A percentile compares a stretch with the other conserved stretches of the same genome.
These are phyloP conservation scores for Neomonachus schauinslandi DNA, from an alignment of 2,113 vertebrate genomes.

Conservation along the genomic window DNA sequence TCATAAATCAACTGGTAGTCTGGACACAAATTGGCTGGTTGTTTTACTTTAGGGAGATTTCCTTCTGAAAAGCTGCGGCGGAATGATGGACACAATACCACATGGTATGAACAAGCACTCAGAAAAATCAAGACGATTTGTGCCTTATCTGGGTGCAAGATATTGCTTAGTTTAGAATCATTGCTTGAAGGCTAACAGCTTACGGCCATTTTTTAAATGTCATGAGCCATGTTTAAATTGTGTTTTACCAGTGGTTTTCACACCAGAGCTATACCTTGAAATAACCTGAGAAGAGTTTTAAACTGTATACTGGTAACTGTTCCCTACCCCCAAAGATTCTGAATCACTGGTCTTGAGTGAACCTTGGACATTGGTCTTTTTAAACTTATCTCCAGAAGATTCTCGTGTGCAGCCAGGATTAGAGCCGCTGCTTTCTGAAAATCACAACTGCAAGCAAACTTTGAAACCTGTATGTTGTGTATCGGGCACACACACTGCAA, in stretches of 20 bases:
- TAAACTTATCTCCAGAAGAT: background rate
- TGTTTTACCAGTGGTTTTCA: conserved; percentile 59
- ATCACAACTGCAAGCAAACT: background rate
- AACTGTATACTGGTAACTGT: background rate
- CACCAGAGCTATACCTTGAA: background rate
- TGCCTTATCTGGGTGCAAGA: conserved; percentile 35
- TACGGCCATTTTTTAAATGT: conserved; percentile 45
- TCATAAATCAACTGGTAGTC: background rate
- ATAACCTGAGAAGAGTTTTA: background rate
- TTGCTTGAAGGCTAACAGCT: conserved; percentile 44
- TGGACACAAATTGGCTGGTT: background rate
- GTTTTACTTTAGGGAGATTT: conserved; percentile 48
- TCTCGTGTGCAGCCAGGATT: background rate
- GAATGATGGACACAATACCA: conserved; percentile 40
- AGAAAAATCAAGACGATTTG: conserved; percentile 61
- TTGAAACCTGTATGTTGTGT: background rate
- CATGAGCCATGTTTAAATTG: conserved; percentile 9
- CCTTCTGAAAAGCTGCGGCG: conserved; percentile 34
- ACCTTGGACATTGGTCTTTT: background rate
- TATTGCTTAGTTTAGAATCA: conserved; percentile 32
- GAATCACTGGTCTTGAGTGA: background rate
- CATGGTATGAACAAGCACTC: conserved; percentile 38
- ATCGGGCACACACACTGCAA: background rate
- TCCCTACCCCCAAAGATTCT: background rate
- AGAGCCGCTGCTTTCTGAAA: background rate